These are phyloP conservation scores for Drosophila sordidula DNA, from an alignment of 2,888 invertebrate genomes.

Conservation along the genomic window DNA sequence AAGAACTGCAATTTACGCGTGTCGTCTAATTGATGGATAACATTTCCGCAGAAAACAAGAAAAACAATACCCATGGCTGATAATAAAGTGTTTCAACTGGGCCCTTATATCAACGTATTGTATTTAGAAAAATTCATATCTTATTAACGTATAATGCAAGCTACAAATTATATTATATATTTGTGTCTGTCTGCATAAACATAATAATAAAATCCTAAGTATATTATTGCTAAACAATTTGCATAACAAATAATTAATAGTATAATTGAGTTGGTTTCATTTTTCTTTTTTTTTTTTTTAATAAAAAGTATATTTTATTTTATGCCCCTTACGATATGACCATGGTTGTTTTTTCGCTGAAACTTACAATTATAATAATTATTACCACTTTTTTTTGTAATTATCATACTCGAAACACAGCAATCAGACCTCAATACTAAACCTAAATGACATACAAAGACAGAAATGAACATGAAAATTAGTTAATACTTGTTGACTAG, in stretches of 20 bases:
- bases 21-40: conserved; percentile 27
- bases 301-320: conserved; percentile 17
- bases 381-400: conserved; percentile 28
- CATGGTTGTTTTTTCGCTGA: conserved; percentile 25
- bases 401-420: conserved; percentile 21
- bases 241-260: conserved; percentile 27
- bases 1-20: conserved; percentile 23
- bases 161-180: not conserved
- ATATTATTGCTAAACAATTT: conserved; percentile 27
- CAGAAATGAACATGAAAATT: conserved; percentile 7
- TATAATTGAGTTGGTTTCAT: conserved; percentile 29
- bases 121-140: not conserved
- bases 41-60: conserved; percentile 10
- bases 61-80: not conserved
- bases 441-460: conserved; percentile 23
- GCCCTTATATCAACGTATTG: not conserved
- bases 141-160: not conserved
- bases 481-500: conserved; percentile 1
- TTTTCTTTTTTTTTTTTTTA: conserved; percentile 2
- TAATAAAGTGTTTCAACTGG: not conserved
- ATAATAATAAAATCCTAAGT: not conserved
- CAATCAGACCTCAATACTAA: conserved; percentile 25
- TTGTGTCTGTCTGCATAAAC: no score
- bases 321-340: conserved; percentile 19
- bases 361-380: conserved; percentile 51